Conservation (phyloP, 1,140 invertebrate species). For the Trachymyrmex septentrionalis region DNA sequence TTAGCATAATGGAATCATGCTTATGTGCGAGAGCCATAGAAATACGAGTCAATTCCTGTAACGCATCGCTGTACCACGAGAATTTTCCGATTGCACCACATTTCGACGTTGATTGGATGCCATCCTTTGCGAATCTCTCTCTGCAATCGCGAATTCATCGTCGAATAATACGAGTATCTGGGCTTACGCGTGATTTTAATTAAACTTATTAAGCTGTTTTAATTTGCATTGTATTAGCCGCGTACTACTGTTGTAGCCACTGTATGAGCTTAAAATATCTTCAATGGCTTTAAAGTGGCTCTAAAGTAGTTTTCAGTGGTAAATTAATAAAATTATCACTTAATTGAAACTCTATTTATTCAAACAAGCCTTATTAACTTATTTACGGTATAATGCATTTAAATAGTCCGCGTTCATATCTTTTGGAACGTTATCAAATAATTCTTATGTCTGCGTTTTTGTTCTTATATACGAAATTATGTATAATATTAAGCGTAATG, state of each 20-base stretch:
- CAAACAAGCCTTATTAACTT: not conserved
- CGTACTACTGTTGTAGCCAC: constrained; percentile 3
- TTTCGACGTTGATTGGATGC: constrained; percentile 39
- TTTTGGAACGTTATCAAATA: not conserved
- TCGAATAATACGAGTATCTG: constrained; percentile 6
- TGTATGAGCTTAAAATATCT: constrained; percentile 18
- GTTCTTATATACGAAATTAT: not conserved
- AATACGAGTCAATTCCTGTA: constrained; percentile 26
- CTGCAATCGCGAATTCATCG: constrained; percentile 18
- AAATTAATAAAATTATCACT: constrained; percentile 17
- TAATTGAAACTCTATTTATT: constrained; percentile 24
- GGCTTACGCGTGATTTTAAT: constrained; percentile 35
- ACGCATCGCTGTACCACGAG: constrained; percentile 9
- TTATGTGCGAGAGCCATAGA: not conserved
- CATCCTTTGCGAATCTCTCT: constrained; percentile 26
- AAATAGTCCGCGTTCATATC: not conserved
- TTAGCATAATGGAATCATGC: constrained; percentile 28
- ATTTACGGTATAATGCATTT: constrained; percentile 4
- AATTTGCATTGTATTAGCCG: constrained; percentile 41
- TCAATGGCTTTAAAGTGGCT: not conserved
- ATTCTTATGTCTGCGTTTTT: not conserved
- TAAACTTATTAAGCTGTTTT: constrained; percentile 46
- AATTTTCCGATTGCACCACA: constrained; percentile 35
- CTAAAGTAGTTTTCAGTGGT: constrained; percentile 1
- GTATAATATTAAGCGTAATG: not conserved